A percentile compares a stretch with the other conserved stretches of the same genome.
Conservation (phyloP, 2,113 vertebrate species). For the Tyto alba region DNA sequence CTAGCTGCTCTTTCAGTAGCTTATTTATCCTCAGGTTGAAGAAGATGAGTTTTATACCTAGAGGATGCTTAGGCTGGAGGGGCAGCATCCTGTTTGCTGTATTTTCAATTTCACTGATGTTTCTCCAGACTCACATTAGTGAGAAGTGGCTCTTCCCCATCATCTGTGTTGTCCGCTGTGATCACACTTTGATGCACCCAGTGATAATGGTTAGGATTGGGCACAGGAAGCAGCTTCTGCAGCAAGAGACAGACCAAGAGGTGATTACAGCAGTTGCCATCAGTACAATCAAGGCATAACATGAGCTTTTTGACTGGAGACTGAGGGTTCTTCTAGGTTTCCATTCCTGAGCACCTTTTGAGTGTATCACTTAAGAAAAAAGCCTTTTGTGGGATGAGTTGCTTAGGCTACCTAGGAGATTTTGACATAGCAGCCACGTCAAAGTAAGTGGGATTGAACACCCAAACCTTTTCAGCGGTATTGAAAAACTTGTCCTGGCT, state of each 20-base stretch:
- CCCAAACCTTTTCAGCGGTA: neutral
- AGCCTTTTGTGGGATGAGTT: neutral
- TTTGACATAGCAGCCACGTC: neutral
- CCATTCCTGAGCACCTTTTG: neutral
- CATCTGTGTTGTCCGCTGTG: slow-evolving; percentile 1
- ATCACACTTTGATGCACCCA: slow-evolving; percentile 26
- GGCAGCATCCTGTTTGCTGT: neutral
- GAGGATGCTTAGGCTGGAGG: neutral
- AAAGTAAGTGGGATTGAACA: neutral
- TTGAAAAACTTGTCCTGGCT: neutral
- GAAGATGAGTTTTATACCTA: neutral
- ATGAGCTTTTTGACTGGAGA: neutral
- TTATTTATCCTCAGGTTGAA: neutral
- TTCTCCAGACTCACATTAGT: neutral
- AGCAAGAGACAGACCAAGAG: neutral
- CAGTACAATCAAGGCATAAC: neutral
- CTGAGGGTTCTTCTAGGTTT: neutral
- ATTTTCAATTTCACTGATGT: neutral
- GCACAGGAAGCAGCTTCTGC: slow-evolving; percentile 46
- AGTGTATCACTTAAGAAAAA: neutral
- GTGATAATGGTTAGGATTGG: neutral
- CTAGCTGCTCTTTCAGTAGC: neutral
- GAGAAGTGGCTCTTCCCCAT: slow-evolving; percentile 33
- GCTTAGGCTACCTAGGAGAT: neutral
- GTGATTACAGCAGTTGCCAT: neutral